Percentiles rank a stretch among this genome's conserved stretches.
Conservation (phyloP, 2,888 invertebrate genomes). For the Hartigia nigra region DNA sequence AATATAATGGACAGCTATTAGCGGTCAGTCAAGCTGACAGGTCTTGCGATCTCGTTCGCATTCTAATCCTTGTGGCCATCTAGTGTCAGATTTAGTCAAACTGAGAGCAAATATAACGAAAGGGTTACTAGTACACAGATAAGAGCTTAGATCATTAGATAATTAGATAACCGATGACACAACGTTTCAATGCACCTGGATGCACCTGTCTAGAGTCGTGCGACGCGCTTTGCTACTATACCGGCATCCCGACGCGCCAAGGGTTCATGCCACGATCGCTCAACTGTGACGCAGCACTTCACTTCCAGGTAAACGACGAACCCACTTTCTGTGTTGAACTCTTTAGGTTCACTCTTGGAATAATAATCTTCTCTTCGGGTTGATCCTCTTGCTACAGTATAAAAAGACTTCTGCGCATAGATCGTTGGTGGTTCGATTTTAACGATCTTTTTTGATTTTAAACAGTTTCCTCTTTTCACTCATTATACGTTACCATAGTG, state of each 20-base stretch:
- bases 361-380: not conserved
- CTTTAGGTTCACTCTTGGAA: not conserved
- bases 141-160: not conserved
- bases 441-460: not conserved
- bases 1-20: conserved; percentile 21
- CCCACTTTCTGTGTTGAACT: not conserved
- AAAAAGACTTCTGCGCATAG: not conserved
- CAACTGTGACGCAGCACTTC: conserved; percentile 24
- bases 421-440: not conserved
- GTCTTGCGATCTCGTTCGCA: not conserved
- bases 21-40: conserved; percentile 8
- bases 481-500: not conserved
- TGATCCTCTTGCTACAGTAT: not conserved
- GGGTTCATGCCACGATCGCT: conserved; percentile 17
- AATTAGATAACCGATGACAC: not conserved
- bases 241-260: conserved; percentile 6
- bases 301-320: conserved; percentile 25
- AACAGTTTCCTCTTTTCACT: not conserved
- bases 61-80: not conserved
- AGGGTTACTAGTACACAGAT: not conserved
- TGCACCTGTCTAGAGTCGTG: conserved; percentile 49
- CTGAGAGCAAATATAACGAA: not conserved
- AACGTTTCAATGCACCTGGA: conserved; percentile 37
- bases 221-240: conserved; percentile 38
- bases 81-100: not conserved